Evolutionary conservation across 1,140 invertebrate genomes (phyloP).

Genomic region (Aplysia californica): DNA sequence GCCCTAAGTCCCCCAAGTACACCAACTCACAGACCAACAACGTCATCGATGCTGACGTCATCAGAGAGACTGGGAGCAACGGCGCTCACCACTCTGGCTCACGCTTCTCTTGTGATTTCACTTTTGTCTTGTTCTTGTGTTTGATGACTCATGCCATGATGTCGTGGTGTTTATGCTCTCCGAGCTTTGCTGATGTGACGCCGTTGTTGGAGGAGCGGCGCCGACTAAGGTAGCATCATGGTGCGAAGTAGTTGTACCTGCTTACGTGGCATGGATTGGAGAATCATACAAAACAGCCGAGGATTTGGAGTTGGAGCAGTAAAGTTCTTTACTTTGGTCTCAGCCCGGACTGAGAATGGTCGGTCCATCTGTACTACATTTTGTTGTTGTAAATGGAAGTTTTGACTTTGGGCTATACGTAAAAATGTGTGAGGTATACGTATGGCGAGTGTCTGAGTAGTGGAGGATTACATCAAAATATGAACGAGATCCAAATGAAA

Average conservation of each 20-base stretch:
- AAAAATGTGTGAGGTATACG: too few relatives aligned
- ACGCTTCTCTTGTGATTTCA: neutral
- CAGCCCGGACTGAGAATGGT: too few relatives aligned
- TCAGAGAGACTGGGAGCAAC: neutral
- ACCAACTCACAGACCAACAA: slow-evolving; percentile 6
- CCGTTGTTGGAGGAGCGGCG: neutral
- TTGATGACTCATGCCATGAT: neutral
- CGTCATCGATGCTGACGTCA: slow-evolving; percentile 10
- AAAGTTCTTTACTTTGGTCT: too few relatives aligned
- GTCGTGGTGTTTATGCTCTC: neutral
- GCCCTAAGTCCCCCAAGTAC: neutral
- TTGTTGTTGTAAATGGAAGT: too few relatives aligned
- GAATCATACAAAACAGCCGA: too few relatives aligned
- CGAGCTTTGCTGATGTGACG: neutral
- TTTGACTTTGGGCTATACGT: too few relatives aligned
- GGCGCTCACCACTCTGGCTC: neutral
- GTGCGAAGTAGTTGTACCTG: neutral
- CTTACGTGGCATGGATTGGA: too few relatives aligned
- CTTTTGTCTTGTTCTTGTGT: neutral
- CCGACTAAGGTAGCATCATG: neutral
- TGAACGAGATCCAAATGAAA: too few relatives aligned
- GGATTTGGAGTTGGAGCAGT: too few relatives aligned
- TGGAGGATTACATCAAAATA: too few relatives aligned
- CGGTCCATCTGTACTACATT: too few relatives aligned
- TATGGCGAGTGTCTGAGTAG: too few relatives aligned